Evolutionary conservation across 2,113 vertebrate species (phyloP).

Genomic region (Limanda limanda): DNA sequence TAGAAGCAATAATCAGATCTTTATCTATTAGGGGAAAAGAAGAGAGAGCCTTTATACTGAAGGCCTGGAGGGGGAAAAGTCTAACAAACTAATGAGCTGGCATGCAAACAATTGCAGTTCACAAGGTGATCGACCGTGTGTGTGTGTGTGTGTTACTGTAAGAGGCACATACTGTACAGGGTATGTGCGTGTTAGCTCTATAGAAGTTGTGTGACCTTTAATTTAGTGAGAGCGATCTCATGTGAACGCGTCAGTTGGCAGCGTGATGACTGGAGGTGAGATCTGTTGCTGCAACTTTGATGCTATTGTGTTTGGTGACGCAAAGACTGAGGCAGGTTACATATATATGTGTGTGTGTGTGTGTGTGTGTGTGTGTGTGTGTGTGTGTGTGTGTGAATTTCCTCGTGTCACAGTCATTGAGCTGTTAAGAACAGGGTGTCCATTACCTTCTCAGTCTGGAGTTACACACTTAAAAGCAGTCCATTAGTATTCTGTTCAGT

Average conservation of each 20-base stretch:
- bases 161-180: constrained; percentile 8
- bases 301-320: constrained; percentile 28
- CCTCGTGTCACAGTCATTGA: constrained; percentile 51
- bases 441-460: constrained; percentile 63
- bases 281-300: constrained; percentile 32
- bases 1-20: constrained; percentile 59
- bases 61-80: constrained; percentile 44
- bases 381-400: neutral
- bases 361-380: constrained; percentile 15
- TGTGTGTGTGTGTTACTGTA: constrained; percentile 7
- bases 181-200: neutral
- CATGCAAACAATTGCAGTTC: constrained; percentile 57
- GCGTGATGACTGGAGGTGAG: constrained; percentile 51
- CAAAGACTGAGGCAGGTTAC: constrained; percentile 17
- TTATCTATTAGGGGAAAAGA: constrained; percentile 51
- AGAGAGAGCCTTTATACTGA: constrained; percentile 38
- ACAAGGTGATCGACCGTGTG: constrained; percentile 35
- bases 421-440: constrained; percentile 63
- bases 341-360: no score
- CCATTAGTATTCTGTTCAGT: constrained; percentile 66
- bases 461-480: constrained; percentile 69
- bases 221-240: constrained; percentile 42
- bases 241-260: constrained; percentile 29
- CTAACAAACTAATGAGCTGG: constrained; percentile 68
- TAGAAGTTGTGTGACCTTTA: constrained; percentile 31